A percentile compares a stretch with the other conserved stretches of the same genome.
Conservation (phyloP, 2,113 vertebrate genomes). For the human (Homo sapiens) region GRCh38 chr11:67230501-67231000, state of each 20-base stretch:
- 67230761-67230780: background rate
- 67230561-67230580: too few relatives aligned
- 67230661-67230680: background rate
- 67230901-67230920: background rate
- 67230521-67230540: background rate
- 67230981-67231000: too few relatives aligned
- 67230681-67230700: background rate
- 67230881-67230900: conserved; percentile 34
- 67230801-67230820: background rate
- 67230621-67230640: background rate
- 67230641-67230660: background rate
- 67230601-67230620: background rate
- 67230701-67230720: background rate
- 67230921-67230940: background rate
- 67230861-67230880: background rate
- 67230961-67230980: too few relatives aligned
- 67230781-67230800: conserved; percentile 20
- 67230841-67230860: background rate
- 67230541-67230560: background rate
- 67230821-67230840: background rate
- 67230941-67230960: too few relatives aligned
- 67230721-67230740: background rate
- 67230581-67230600: background rate
- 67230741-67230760: background rate
- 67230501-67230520: background rate